Conservation (phyloP, 2,797 vertebrate species). For the Hyperoplus lanceolatus region DNA sequence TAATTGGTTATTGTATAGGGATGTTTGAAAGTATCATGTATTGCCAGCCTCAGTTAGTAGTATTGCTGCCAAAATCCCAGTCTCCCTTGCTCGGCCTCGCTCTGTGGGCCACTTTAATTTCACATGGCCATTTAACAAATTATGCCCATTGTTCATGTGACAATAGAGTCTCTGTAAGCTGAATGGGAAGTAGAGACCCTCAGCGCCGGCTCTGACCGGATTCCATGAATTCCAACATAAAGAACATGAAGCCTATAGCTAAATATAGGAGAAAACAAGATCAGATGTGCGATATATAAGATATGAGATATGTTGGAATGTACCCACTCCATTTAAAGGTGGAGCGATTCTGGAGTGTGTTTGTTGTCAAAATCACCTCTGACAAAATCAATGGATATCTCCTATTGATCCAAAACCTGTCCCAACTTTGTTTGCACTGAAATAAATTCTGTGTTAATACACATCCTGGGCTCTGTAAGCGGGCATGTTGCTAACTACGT, state of each 20-base stretch:
- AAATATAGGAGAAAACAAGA: slow-evolving; percentile 10
- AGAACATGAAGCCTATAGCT: slow-evolving; percentile 21
- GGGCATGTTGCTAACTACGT: no score
- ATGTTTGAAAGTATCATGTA: slow-evolving; percentile 17
- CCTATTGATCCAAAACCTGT: no score
- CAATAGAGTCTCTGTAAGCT: slow-evolving; percentile 75
- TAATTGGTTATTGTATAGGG: slow-evolving; percentile 18
- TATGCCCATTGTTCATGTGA: slow-evolving; percentile 68
- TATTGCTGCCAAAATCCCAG: slow-evolving; percentile 22
- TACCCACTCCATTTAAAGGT: background rate
- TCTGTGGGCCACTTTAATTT: slow-evolving; percentile 59
- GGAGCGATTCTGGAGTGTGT: no score
- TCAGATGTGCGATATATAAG: background rate
- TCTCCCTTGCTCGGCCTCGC: slow-evolving; percentile 28
- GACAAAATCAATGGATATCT: no score
- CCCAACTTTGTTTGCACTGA: no score
- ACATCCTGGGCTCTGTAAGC: no score
- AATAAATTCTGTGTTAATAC: no score
- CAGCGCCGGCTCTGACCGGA: slow-evolving; percentile 41
- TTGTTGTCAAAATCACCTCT: no score
- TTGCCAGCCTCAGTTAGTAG: slow-evolving; percentile 11
- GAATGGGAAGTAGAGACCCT: slow-evolving; percentile 44
- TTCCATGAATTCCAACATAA: slow-evolving; percentile 70
- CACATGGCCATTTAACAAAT: slow-evolving; percentile 67
- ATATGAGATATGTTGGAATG: slow-evolving; percentile 11